Conservation (phyloP, 2,888 invertebrate species). For the Leptopilina syphax region DNA sequence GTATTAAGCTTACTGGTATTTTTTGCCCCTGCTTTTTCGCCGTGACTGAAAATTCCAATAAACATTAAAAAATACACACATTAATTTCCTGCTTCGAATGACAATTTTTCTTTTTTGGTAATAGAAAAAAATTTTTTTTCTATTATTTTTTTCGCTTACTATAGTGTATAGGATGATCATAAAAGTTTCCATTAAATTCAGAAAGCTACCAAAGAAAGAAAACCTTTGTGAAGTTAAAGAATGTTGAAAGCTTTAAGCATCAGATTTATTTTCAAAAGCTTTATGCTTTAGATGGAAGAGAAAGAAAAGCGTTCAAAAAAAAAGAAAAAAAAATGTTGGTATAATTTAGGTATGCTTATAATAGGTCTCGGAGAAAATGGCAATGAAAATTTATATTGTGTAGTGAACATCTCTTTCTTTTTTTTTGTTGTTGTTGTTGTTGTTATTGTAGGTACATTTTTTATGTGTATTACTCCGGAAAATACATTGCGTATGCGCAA, state of each 20-base stretch:
- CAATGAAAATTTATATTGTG: slow-evolving; percentile 1
- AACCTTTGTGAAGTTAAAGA: slow-evolving; percentile 28
- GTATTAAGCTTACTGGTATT: too few relatives aligned
- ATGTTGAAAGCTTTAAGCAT: slow-evolving; percentile 31
- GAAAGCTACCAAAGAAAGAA: background rate
- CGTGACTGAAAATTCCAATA: too few relatives aligned
- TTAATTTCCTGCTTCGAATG: too few relatives aligned
- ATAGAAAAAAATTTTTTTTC: too few relatives aligned
- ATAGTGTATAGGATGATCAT: background rate
- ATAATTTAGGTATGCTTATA: slow-evolving; percentile 27
- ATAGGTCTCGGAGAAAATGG: slow-evolving; percentile 2
- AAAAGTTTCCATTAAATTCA: slow-evolving; percentile 21
- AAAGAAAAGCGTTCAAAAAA: slow-evolving; percentile 26
- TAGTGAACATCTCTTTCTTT: background rate
- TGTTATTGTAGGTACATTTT: background rate
- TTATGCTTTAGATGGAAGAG: slow-evolving; percentile 20
- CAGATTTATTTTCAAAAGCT: background rate
- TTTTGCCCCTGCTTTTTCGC: too few relatives aligned
- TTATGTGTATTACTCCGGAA: background rate
- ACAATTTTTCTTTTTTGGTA: background rate
- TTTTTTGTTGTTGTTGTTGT: background rate
- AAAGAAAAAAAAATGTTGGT: slow-evolving; percentile 30
- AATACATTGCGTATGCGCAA: slow-evolving; percentile 61
- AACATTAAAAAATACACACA: too few relatives aligned
- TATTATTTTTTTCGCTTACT: background rate